Percentiles rank a stretch among this genome's conserved stretches.
phyloP scores from a whole-genome alignment of 2,113 vertebrate species.

The Lampris incognitus region DNA sequence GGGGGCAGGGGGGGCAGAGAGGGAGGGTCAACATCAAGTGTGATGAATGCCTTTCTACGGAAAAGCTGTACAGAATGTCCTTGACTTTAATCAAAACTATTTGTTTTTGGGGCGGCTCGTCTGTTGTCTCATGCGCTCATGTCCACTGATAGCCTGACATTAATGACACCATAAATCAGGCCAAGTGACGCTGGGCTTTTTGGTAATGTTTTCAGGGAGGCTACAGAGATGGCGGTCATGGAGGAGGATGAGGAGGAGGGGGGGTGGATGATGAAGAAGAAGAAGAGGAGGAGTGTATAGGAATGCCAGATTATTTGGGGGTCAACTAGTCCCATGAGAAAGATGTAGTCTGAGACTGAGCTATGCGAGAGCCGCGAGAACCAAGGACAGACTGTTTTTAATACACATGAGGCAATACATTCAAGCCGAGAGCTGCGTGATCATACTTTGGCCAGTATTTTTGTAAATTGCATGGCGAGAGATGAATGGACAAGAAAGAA shows the following conservation, averaged over 20 bases:
- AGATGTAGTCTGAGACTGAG: conserved; percentile 37
- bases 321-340: conserved; percentile 72
- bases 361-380: conserved; percentile 45
- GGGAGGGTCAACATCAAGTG: conserved; percentile 92
- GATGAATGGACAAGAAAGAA: conserved; percentile 7
- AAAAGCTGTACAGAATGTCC: conserved; percentile 96
- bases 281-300: conserved; percentile 71
- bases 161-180: conserved; percentile 99
- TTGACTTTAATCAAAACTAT: conserved; percentile 99
- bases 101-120: conserved; percentile 92
- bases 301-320: conserved; percentile 81
- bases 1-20: conserved; percentile 52
- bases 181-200: conserved; percentile 91
- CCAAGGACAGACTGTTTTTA: conserved; percentile 43
- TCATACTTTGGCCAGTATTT: conserved; percentile 43
- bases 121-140: conserved; percentile 96
- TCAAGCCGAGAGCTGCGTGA: conserved; percentile 27
- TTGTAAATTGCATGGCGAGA: conserved; percentile 1
- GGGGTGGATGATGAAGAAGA: conserved; percentile 77
- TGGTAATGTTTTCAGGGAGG: conserved; percentile 89
- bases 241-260: conserved; percentile 69
- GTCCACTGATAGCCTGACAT: conserved; percentile 99
- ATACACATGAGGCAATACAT: conserved; percentile 47
- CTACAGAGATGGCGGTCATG: conserved; percentile 67
- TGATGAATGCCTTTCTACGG: conserved; percentile 98